Evolutionary conservation across 53 echinoderm and acorn worm genomes (phyloP).

Genomic region (Temnopleurus reevesii): DNA sequence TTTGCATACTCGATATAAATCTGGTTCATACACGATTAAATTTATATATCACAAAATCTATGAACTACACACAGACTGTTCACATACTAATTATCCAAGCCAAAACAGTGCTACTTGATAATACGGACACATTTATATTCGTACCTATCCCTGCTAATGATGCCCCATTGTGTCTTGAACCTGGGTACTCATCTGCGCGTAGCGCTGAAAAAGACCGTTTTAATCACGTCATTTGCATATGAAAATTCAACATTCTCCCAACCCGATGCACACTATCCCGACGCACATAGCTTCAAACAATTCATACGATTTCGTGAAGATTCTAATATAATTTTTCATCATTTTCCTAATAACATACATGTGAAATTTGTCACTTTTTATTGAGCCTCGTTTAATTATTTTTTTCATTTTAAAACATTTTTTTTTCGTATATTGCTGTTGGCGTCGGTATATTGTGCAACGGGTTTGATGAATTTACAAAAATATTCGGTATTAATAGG

Average conservation of each 20-base stretch:
- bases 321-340: too few species aligned
- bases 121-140: neutral
- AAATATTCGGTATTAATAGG: too few species aligned
- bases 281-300: neutral
- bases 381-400: too few species aligned
- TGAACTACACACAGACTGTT: neutral
- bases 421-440: too few species aligned
- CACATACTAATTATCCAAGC: neutral
- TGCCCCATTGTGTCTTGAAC: constrained; percentile 28
- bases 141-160: constrained; percentile 55
- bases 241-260: neutral
- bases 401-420: too few species aligned
- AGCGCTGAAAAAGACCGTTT: constrained; percentile 55
- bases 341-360: too few species aligned
- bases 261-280: neutral
- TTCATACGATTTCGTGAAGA: too few species aligned
- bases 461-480: neutral
- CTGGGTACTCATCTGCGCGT: constrained; percentile 27
- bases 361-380: too few species aligned
- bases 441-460: constrained; percentile 3
- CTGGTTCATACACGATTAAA: too few species aligned
- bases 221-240: constrained; percentile 57
- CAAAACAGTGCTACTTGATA: neutral
- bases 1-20: too few species aligned
- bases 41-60: neutral